Evolutionary conservation across 1,140 invertebrate genomes (phyloP).

Genomic region (Hyphantria cunea): DNA sequence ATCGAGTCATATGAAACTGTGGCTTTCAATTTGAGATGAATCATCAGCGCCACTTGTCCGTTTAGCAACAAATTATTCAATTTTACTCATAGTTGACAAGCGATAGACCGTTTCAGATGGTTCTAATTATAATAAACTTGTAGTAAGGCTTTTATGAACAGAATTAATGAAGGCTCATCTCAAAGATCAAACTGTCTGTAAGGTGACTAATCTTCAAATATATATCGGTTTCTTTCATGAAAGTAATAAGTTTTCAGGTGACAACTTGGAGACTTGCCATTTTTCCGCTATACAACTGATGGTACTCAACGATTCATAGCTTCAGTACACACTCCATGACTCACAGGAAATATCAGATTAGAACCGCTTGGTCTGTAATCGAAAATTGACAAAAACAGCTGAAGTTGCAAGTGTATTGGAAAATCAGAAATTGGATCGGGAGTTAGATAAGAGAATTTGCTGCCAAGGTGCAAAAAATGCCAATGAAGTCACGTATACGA

Average conservation of each 20-base stretch:
- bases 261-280: slow-evolving; percentile 51
- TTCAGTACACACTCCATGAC: slow-evolving; percentile 31
- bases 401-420: slow-evolving; percentile 44
- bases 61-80: slow-evolving; percentile 35
- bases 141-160: too few species aligned
- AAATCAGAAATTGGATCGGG: slow-evolving; percentile 58
- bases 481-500: slow-evolving; percentile 67
- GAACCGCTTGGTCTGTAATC: slow-evolving; percentile 35
- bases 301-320: slow-evolving; percentile 17
- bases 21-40: slow-evolving; percentile 27
- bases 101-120: slow-evolving; percentile 33
- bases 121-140: slow-evolving; percentile 14
- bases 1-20: slow-evolving; percentile 29
- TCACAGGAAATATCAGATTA: slow-evolving; percentile 47
- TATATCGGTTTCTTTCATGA: slow-evolving; percentile 52
- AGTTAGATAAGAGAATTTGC: slow-evolving; percentile 61
- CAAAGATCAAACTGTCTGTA: slow-evolving; percentile 3
- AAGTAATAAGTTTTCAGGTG: slow-evolving; percentile 43
- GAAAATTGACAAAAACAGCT: slow-evolving; percentile 49
- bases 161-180: too few species aligned
- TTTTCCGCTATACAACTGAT: slow-evolving; percentile 44
- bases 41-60: slow-evolving; percentile 33
- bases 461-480: slow-evolving; percentile 55
- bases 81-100: slow-evolving; percentile 40
- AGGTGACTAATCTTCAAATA: slow-evolving; percentile 38